Conservation (phyloP, 2,888 invertebrate genomes). For the Girardia tigrina region DNA sequence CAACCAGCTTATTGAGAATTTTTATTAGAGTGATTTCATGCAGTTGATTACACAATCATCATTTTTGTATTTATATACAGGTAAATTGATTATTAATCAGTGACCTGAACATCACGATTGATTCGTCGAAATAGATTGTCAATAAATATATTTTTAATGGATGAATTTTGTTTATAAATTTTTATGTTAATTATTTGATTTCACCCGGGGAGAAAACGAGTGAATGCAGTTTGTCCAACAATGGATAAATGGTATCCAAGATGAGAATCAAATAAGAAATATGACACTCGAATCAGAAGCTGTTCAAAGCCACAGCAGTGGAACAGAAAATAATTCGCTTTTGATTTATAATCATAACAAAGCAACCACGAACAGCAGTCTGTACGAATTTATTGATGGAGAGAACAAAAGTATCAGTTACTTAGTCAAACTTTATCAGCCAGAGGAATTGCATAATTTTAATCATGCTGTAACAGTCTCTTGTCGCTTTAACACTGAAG, state of each 20-base stretch:
- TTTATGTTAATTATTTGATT: no score
- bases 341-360: background rate
- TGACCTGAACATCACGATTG: no score
- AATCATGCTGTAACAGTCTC: constrained; percentile 11
- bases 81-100: no score
- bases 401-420: constrained; percentile 13
- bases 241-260: background rate
- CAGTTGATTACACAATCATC: no score
- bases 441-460: constrained; percentile 4
- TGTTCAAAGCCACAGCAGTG: constrained; percentile 14
- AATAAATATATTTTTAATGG: no score
- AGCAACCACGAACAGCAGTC: background rate
- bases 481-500: constrained; percentile 15
- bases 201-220: no score
- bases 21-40: no score
- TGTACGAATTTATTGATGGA: background rate
- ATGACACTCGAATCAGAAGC: background rate
- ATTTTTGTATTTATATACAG: no score
- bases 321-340: background rate
- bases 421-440: background rate
- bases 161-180: no score
- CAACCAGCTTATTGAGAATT: no score
- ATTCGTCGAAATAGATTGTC: no score
- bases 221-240: constrained; percentile 8
- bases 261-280: constrained; percentile 8